These are phyloP conservation scores for Meteorus cinctellus DNA, from an alignment of 2,888 invertebrate genomes.

Conservation along the genomic window DNA sequence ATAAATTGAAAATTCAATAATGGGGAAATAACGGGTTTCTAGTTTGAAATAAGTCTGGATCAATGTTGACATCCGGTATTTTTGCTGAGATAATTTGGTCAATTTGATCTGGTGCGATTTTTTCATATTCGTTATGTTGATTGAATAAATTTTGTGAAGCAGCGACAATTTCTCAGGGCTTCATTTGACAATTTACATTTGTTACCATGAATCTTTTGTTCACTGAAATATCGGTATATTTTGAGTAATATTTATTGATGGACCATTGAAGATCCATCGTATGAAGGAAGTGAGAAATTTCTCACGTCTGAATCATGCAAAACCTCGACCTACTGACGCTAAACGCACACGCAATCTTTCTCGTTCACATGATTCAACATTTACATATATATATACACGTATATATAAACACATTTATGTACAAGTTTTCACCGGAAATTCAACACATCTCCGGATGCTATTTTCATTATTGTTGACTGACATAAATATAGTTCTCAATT, in stretches of 20 bases:
- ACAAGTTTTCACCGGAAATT: slow-evolving; percentile 37
- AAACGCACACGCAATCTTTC: slow-evolving; percentile 37
- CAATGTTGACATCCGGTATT: too few species aligned
- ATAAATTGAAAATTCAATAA: not conserved
- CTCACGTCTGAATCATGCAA: slow-evolving; percentile 30
- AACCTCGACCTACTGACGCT: slow-evolving; percentile 39
- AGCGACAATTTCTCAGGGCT: too few species aligned
- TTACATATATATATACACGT: too few species aligned
- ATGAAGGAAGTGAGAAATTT: slow-evolving; percentile 43
- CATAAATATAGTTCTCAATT: not conserved
- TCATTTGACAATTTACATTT: too few species aligned
- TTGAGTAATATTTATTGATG: slow-evolving; percentile 35
- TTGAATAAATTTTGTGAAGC: too few species aligned
- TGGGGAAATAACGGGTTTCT: too few species aligned
- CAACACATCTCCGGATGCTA: slow-evolving; percentile 13
- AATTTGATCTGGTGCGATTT: too few species aligned
- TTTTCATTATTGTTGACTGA: not conserved
- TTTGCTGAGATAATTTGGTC: too few species aligned
- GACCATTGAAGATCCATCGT: slow-evolving; percentile 32
- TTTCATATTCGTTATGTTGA: too few species aligned
- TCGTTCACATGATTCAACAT: not conserved
- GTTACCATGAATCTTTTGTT: not conserved
- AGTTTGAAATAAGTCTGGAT: too few species aligned
- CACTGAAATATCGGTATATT: not conserved
- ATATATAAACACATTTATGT: not conserved